These are phyloP conservation scores for Sturmia bella DNA, from an alignment of 2,888 invertebrate species.

Conservation along the genomic window DNA sequence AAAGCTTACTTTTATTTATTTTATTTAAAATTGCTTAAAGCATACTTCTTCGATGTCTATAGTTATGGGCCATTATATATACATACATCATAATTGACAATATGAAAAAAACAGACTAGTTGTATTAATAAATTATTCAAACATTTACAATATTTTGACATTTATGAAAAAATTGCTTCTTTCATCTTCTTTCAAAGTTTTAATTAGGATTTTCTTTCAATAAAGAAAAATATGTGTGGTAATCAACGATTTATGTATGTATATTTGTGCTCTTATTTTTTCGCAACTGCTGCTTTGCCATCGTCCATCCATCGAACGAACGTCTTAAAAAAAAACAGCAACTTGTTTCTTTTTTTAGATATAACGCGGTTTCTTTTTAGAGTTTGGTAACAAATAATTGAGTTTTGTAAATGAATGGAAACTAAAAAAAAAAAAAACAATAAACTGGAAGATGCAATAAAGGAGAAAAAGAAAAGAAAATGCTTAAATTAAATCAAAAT, in stretches of 20 bases:
- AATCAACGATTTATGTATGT: slow-evolving; percentile 36
- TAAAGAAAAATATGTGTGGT: slow-evolving; percentile 27
- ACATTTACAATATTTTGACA: too few species aligned
- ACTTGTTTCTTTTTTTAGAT: slow-evolving; percentile 17
- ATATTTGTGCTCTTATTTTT: not conserved
- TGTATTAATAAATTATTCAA: too few species aligned
- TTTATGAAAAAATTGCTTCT: too few species aligned
- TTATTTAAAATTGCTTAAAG: too few species aligned
- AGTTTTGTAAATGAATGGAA: slow-evolving; percentile 45
- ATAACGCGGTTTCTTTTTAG: slow-evolving; percentile 35
- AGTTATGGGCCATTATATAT: too few species aligned
- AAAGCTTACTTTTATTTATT: too few species aligned
- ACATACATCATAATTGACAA: too few species aligned
- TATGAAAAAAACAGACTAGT: too few species aligned
- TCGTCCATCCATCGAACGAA: not conserved
- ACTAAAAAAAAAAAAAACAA: not conserved
- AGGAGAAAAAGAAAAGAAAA: slow-evolving; percentile 24
- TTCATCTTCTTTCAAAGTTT: too few species aligned
- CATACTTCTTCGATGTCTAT: too few species aligned
- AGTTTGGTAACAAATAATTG: slow-evolving; percentile 55
- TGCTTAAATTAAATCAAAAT: slow-evolving; percentile 40
- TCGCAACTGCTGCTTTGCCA: slow-evolving; percentile 10
- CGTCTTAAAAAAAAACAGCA: slow-evolving; percentile 23
- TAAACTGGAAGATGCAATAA: not conserved
- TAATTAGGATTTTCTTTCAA: too few species aligned